Percentiles rank a stretch among this genome's conserved stretches.
Evolutionary conservation across 2,888 invertebrate species (phyloP).

Genomic region (Trisateles emortualis): DNA sequence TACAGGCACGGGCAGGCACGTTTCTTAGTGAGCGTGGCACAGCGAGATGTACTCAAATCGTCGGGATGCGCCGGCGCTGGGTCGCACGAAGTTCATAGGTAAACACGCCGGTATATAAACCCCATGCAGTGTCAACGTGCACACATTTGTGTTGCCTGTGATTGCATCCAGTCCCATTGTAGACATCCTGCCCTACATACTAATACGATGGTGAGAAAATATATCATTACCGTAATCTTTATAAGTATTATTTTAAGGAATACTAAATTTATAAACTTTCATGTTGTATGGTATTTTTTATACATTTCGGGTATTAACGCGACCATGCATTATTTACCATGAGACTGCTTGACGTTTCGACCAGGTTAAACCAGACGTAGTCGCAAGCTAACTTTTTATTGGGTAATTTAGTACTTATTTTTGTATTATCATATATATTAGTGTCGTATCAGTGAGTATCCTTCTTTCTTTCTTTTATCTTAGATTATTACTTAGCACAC

Average conservation of each 20-base stretch:
- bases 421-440: too few species aligned
- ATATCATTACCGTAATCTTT: slow-evolving; percentile 14
- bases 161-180: slow-evolving; percentile 67
- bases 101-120: slow-evolving; percentile 83
- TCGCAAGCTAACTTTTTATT: too few species aligned
- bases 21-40: slow-evolving; percentile 42
- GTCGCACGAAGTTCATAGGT: slow-evolving; percentile 85
- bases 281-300: too few species aligned
- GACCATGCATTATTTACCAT: too few species aligned
- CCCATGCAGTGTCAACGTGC: slow-evolving; percentile 78
- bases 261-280: not conserved
- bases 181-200: slow-evolving; percentile 47
- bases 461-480: too few species aligned
- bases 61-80: slow-evolving; percentile 70
- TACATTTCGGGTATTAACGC: too few species aligned
- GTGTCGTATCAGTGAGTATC: too few species aligned
- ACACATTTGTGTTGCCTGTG: slow-evolving; percentile 73
- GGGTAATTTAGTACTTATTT: too few species aligned
- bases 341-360: too few species aligned
- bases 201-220: slow-evolving; percentile 61
- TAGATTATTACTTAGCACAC: too few species aligned
- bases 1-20: slow-evolving; percentile 28
- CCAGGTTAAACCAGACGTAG: too few species aligned
- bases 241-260: slow-evolving; percentile 4
- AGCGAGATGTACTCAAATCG: slow-evolving; percentile 57